Percentiles rank a stretch among this genome's conserved stretches.
Evolutionary conservation across 2,113 vertebrate species (phyloP).

Genomic region (Grammomys surdaster): DNA sequence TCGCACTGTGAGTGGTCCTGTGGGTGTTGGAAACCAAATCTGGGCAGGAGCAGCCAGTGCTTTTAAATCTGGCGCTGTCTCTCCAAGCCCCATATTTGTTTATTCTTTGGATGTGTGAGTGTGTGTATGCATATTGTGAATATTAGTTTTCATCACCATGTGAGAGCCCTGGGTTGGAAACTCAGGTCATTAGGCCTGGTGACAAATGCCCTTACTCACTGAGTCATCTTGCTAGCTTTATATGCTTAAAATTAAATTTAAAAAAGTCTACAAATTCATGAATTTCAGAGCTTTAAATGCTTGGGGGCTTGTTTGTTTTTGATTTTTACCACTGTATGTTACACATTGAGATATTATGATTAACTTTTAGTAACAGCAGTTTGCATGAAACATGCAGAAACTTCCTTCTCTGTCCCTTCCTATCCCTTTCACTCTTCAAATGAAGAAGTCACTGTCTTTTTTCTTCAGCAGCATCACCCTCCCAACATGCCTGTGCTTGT

Average conservation of each 20-base stretch:
- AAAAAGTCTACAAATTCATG: not conserved
- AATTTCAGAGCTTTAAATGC: not conserved
- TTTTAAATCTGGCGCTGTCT: not conserved
- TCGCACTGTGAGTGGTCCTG: not conserved
- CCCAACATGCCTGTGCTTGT: not conserved
- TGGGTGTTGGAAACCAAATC: too few species aligned
- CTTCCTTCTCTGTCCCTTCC: not conserved
- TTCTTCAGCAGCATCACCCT: not conserved
- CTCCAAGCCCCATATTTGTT: not conserved
- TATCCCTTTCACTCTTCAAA: not conserved
- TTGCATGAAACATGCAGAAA: not conserved
- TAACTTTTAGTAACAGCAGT: not conserved
- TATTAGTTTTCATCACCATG: too few species aligned
- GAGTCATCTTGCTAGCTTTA: not conserved
- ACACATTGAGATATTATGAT: not conserved
- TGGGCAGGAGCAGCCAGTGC: not conserved
- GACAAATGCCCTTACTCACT: not conserved
- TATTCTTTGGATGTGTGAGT: not conserved
- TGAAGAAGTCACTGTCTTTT: not conserved
- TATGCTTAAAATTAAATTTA: not conserved
- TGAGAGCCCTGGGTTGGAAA: not conserved
- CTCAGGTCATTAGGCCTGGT: not conserved
- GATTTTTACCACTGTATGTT: not conserved
- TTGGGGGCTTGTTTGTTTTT: not conserved
- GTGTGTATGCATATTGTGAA: not conserved